Evolutionary conservation across 2,797 vertebrate genomes (phyloP), one percentile per base, ranked within the genome.

Genomic region (Protonibea diacanthus): DNA sequence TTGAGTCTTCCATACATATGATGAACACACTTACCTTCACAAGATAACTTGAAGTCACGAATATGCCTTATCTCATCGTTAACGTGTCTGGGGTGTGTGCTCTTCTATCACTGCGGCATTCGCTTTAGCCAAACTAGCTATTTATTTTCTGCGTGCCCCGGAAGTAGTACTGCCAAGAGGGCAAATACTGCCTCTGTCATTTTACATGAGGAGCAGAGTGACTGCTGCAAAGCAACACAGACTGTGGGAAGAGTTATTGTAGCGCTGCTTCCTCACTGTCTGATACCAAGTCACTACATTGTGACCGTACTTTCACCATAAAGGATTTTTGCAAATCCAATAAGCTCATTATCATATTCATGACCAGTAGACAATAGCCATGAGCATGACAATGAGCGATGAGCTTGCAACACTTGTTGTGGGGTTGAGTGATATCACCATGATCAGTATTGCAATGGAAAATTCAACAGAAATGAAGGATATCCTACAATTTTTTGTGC

Each of bases 401-500:
- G 25, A 27, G 25, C 25, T 27, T 27, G 25, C 94, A n/a, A 95
- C 94, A 4, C 80, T 95, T 56, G 93, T 94, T n/a, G 86, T 94
- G 9, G 94, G 93, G 2, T 60, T 95, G 12, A 94, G 93, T 81
- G 91, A 95, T 13, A 51, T 95, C 52, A 95, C 94, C 48, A 91
- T 95, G 11, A 89, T 95, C 29, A 95, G 94, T 60, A 82, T 94
- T 23, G 89, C 92, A 29, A 95, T 93, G 92, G 93, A 95, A 80
- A 95, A 93, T 63, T 87, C 90, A 20, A 89, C 89, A 23, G 92
- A 95, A 64, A 95, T 95, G 93, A 94, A 93, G 47, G 92, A 95
- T 8, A 91, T 93, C 42, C 51, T 95, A 20, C 93, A 94, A 60
- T 94, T 94, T 69, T 80, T 92, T 2, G 88, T 94, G 10, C 93